These are phyloP conservation scores for Andrena dorsata DNA, from an alignment of 2,888 invertebrate species.

Conservation along the genomic window DNA sequence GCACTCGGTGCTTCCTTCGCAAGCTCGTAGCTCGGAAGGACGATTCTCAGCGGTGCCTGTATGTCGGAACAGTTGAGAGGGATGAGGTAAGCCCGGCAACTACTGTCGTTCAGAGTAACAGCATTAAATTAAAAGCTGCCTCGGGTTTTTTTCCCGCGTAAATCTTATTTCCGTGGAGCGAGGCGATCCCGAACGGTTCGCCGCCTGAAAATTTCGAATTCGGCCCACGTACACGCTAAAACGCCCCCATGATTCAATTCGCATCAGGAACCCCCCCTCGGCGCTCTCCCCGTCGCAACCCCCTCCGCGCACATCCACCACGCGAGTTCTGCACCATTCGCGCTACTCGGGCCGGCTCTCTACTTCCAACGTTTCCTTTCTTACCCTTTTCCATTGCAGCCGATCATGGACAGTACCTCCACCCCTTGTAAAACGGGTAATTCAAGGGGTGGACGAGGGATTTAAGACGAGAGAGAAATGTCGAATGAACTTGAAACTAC, in stretches of 20 bases:
- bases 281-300: slow-evolving; percentile 53
- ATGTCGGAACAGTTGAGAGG: no score
- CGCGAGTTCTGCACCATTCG: slow-evolving; percentile 41
- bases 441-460: no score
- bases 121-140: slow-evolving; percentile 49
- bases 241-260: slow-evolving; percentile 85
- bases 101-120: slow-evolving; percentile 2
- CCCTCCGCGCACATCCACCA: slow-evolving; percentile 36
- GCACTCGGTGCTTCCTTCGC: background rate
- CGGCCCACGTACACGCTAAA: slow-evolving; percentile 83
- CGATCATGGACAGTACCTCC: background rate
- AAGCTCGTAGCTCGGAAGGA: background rate
- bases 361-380: slow-evolving; percentile 26
- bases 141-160: slow-evolving; percentile 43
- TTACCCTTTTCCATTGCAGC: slow-evolving; percentile 6
- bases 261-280: slow-evolving; percentile 79
- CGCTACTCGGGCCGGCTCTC: slow-evolving; percentile 71
- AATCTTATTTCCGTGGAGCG: slow-evolving; percentile 59
- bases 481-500: no score
- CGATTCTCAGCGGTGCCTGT: no score
- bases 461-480: no score
- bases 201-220: slow-evolving; percentile 77
- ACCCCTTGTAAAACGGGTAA: no score
- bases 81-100: background rate
- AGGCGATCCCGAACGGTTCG: slow-evolving; percentile 52